Conservation (phyloP, 2,888 invertebrate species). For the Zele albiditarsus region DNA sequence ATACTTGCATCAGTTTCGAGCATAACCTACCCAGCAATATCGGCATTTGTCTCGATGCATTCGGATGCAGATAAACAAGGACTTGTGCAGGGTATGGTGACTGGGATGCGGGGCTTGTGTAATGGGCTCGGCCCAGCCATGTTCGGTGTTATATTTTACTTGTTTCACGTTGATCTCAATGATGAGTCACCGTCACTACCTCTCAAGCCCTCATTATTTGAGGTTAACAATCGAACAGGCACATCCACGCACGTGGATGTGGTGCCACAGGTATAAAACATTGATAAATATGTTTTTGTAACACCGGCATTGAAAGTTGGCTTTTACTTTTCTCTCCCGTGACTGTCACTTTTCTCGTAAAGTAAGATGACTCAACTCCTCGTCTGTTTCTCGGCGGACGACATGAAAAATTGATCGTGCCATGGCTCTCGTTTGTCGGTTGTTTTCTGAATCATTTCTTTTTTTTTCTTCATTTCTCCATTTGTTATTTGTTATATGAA, state of each 20-base stretch:
- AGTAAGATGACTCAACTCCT: too few species aligned
- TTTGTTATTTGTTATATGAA: background rate
- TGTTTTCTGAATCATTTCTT: too few species aligned
- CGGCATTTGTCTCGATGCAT: conserved; percentile 98
- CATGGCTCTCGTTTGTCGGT: too few species aligned
- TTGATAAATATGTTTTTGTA: background rate
- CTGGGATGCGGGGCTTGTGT: conserved; percentile 98
- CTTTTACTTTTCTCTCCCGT: too few species aligned
- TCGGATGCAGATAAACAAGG: conserved; percentile 98
- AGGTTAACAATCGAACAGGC: conserved; percentile 70
- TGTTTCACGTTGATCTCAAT: conserved; percentile 98
- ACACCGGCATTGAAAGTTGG: too few species aligned
- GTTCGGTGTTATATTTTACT: conserved; percentile 98
- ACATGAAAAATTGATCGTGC: too few species aligned
- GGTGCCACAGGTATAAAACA: conserved; percentile 72
- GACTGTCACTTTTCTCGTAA: too few species aligned
- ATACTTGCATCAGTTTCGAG: conserved; percentile 96
- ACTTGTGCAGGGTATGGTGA: conserved; percentile 97
- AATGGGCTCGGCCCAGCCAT: conserved; percentile 98
- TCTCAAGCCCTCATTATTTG: conserved; percentile 71
- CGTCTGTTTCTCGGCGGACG: too few species aligned
- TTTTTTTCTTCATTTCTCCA: too few species aligned
- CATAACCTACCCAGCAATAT: conserved; percentile 98
- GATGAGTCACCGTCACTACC: conserved; percentile 75
- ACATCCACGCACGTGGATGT: conserved; percentile 73